Evolutionary conservation across 2,888 invertebrate genomes (phyloP).

Genomic region (Tyria jacobaeae): DNA sequence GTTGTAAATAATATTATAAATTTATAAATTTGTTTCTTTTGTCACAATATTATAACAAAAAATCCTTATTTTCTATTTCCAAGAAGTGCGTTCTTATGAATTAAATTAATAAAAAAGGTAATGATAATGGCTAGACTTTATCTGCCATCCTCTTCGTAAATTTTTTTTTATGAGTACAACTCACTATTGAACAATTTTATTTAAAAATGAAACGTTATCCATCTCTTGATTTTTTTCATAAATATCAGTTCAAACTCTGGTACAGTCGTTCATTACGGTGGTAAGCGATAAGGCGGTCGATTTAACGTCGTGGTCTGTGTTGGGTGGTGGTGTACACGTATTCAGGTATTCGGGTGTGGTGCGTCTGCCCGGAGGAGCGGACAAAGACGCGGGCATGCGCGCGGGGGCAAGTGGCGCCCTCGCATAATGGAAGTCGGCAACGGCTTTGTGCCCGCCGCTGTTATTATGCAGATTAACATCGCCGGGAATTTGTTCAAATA

Average conservation of each 20-base stretch:
- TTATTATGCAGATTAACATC: conserved; percentile 87
- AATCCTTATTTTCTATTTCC: too few species aligned
- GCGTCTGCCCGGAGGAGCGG: conserved; percentile 44
- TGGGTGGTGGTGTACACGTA: conserved; percentile 48
- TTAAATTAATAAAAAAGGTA: not conserved
- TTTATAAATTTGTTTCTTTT: too few species aligned
- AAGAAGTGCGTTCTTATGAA: not conserved
- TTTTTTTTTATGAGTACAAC: conserved; percentile 6
- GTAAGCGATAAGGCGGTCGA: conserved; percentile 67
- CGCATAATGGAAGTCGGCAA: conserved; percentile 83
- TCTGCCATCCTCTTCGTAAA: not conserved
- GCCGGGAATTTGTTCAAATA: conserved; percentile 86
- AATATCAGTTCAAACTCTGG: conserved; percentile 56
- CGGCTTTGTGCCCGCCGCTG: conserved; percentile 83
- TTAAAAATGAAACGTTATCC: conserved; percentile 50
- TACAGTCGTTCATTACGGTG: conserved; percentile 66
- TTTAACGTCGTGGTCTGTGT: conserved; percentile 57
- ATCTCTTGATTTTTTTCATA: conserved; percentile 49
- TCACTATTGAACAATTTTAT: conserved; percentile 21
- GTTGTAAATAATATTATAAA: too few species aligned
- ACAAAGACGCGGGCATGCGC: conserved; percentile 35
- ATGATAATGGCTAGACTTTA: not conserved
- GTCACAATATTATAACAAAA: too few species aligned
- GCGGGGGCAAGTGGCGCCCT: conserved; percentile 81
- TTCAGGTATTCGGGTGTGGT: conserved; percentile 52